Base-by-base conservation (phyloP, 2,113 vertebrate species). In the Columbina picui region DNA sequence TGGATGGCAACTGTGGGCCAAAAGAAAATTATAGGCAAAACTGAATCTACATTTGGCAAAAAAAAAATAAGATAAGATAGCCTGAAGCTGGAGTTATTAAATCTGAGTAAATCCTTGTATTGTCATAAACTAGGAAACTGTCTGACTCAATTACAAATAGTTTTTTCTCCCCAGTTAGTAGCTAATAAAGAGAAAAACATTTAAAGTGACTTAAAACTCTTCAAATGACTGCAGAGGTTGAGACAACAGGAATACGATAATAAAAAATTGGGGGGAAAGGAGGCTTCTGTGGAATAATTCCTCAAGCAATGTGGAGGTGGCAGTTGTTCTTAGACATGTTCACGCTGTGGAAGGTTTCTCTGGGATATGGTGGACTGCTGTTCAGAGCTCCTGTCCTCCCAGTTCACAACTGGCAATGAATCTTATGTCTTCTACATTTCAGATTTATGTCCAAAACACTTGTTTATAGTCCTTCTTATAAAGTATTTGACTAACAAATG, bases 341-440 rank as follows among this genome's bases (percentile, higher is more conserved):
- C 14, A 26, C 12, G 21, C 19, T 25, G 29, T 45, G 41, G 9
- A 41, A 15, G 57, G 26, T 34, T 30, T 55, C 17, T 21, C 19
- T 79, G 63, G 39, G 13, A 3, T 30, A 14, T 9, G 10, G 25
- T 30, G 10, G 11, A 14, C 3, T 1, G 5, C 4, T 1, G 7
- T 60, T 86, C 59, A 76, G 61, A 80, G 26, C 1, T 8, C 21
- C 43, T 47, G 89, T 86, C 21, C 11, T 75, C 25, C 15, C 34
- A 39, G 3, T 53, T 25, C 15, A 27, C 29, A 77, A 9, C 2
- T 23, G 13, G 3, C 6, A 76, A 23, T 4, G 1, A 41, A 39
- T 49, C 55, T 77, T 22, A n/a, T 47, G 13, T 22, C 13, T 73
- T n/a, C 49, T 39, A 55, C 0, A 8, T 60, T 74, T 65, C 70